phyloP scores from a whole-genome alignment of 2,113 vertebrate species.

The Saccopteryx leptura region DNA sequence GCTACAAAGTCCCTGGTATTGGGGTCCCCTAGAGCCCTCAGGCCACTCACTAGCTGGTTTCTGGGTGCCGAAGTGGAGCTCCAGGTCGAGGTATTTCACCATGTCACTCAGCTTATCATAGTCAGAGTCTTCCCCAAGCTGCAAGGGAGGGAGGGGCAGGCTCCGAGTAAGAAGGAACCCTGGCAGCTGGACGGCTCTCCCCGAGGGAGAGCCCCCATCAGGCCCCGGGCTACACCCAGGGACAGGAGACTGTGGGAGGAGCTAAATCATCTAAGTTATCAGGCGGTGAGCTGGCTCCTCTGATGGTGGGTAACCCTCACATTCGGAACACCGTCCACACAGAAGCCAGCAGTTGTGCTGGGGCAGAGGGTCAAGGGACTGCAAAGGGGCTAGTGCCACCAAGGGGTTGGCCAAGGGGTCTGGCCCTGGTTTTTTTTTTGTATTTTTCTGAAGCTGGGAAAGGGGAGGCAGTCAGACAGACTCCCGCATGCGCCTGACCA shows the following conservation, averaged over 20 bases:
- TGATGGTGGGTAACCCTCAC: not conserved
- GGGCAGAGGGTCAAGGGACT: too few relatives aligned
- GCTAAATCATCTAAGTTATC: not conserved
- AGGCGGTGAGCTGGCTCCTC: fast-evolving
- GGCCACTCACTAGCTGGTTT: conserved; percentile 93
- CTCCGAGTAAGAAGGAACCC: not conserved
- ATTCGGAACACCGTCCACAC: too few relatives aligned
- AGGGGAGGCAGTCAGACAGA: too few relatives aligned
- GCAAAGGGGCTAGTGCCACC: not conserved
- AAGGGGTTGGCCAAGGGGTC: not conserved
- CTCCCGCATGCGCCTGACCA: too few relatives aligned
- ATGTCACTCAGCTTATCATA: conserved; percentile 99
- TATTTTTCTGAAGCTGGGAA: too few relatives aligned
- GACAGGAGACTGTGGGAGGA: not conserved
- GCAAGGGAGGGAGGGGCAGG: not conserved
- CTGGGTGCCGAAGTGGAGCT: conserved; percentile 98
- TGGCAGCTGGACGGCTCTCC: not conserved
- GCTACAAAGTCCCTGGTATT: too few relatives aligned
- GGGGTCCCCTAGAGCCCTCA: not conserved
- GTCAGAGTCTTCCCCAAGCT: conserved; percentile 92
- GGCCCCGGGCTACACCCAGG: not conserved
- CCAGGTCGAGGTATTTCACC: conserved; percentile 99
- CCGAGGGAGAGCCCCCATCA: not conserved
- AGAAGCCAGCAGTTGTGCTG: not conserved
- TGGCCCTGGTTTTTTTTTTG: not conserved